phyloP scores from a whole-genome alignment of 2,113 vertebrate species.

The Myanophis thanlyinensis region DNA sequence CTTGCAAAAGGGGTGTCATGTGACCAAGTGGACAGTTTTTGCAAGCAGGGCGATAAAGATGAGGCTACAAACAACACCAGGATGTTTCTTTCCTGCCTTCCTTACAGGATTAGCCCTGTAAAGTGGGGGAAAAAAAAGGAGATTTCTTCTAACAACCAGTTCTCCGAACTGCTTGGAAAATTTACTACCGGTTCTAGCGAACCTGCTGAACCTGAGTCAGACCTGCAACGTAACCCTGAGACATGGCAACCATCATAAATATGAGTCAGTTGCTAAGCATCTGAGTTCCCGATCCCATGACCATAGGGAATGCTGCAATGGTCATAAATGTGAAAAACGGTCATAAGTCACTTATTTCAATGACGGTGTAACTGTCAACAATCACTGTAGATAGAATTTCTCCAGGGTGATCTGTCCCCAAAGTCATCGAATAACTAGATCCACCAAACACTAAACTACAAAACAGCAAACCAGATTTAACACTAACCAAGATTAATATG shows the following conservation, averaged over 20 bases:
- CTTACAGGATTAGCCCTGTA: too few species aligned
- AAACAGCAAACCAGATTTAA: not conserved
- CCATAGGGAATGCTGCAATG: not conserved
- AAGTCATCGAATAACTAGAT: not conserved
- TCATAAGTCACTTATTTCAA: not conserved
- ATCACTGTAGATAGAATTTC: not conserved
- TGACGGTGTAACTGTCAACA: not conserved
- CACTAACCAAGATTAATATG: not conserved
- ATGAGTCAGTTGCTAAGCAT: not conserved
- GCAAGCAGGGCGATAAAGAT: too few species aligned
- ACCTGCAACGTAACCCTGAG: too few species aligned
- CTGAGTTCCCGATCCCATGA: not conserved
- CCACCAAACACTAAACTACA: not conserved
- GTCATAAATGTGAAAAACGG: not conserved
- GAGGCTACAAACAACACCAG: too few species aligned
- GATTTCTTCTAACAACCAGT: too few species aligned
- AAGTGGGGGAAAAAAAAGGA: too few species aligned
- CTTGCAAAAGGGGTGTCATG: not conserved
- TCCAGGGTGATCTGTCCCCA: not conserved
- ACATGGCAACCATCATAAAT: not conserved
- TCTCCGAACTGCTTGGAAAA: too few species aligned
- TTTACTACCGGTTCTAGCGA: too few species aligned
- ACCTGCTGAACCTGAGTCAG: too few species aligned
- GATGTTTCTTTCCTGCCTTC: too few species aligned
- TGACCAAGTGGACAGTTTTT: too few species aligned